A percentile compares a stretch with the other conserved stretches of the same genome.
phyloP scores from a whole-genome alignment of 2,113 vertebrate genomes.

The Antechinus stuartii region DNA sequence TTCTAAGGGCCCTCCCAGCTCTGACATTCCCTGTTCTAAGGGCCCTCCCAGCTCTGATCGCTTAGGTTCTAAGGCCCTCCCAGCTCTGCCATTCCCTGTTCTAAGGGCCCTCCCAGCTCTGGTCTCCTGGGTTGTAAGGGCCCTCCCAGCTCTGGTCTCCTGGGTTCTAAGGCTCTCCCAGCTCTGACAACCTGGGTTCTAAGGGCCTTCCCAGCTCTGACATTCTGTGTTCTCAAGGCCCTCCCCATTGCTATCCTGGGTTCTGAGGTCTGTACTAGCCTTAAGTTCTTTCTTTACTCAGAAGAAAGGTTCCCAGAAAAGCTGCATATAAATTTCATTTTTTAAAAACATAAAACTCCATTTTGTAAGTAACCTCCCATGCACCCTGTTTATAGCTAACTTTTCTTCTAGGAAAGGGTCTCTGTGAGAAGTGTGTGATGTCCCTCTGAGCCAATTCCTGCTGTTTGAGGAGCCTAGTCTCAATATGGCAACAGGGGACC shows the following conservation, averaged over 20 bases:
- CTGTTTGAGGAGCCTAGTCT: neutral
- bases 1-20: no score
- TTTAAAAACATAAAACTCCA: neutral
- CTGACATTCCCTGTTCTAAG: no score
- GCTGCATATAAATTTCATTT: neutral
- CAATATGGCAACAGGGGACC: slow-evolving; percentile 55
- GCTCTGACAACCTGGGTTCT: neutral
- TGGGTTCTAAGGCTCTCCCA: neutral
- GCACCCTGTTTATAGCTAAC: neutral
- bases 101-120: no score
- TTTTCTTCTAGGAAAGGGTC: neutral
- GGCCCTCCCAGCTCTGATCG: no score
- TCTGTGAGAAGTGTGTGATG: neutral
- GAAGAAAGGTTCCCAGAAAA: neutral
- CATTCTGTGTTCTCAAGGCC: no score
- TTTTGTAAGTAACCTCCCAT: neutral
- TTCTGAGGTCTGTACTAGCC: neutral
- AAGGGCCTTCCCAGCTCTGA: neutral
- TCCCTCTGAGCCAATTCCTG: neutral
- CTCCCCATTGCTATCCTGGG: neutral
- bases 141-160: no score
- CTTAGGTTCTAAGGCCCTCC: no score
- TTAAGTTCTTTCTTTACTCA: neutral
- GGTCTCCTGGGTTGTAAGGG: no score
- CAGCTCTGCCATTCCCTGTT: no score